Percentiles rank a stretch among this genome's conserved stretches.
These are phyloP conservation scores for Pachypsylla venusta DNA, from an alignment of 1,140 invertebrate genomes.

Conservation along the genomic window DNA sequence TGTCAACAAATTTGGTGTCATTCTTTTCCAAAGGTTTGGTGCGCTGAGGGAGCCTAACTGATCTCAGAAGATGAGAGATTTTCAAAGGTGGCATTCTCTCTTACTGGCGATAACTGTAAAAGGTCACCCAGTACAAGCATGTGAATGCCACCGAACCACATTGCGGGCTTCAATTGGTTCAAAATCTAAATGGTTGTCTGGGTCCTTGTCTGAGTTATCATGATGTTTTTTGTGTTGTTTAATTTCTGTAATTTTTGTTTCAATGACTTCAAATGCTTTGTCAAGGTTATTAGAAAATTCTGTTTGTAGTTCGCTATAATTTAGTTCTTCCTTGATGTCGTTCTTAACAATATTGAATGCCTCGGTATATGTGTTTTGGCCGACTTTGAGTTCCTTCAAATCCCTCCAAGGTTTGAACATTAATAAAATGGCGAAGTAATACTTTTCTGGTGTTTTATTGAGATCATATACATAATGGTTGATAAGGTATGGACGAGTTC, in stretches of 20 bases:
- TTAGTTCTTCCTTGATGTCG: not conserved
- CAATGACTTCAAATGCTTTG: constrained; percentile 11
- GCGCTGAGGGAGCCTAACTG: too few relatives aligned
- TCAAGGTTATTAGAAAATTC: constrained; percentile 8
- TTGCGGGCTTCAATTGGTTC: constrained; percentile 6
- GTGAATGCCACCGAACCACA: constrained; percentile 17
- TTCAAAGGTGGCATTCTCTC: too few relatives aligned
- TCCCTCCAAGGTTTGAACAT: constrained; percentile 16
- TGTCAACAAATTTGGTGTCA: not conserved
- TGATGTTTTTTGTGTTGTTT: not conserved
- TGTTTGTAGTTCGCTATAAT: constrained; percentile 1
- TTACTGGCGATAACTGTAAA: constrained; percentile 27
- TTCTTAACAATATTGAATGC: constrained; percentile 6
- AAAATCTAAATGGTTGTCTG: constrained; percentile 7
- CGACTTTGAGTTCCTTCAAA: not conserved
- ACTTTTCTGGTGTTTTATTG: constrained; percentile 11
- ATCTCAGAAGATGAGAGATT: too few relatives aligned
- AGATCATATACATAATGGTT: constrained; percentile 11
- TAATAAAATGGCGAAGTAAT: constrained; percentile 9
- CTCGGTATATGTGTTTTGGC: constrained; percentile 8
- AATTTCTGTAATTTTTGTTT: constrained; percentile 9
- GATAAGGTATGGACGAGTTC: constrained; percentile 8
- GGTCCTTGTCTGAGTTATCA: not conserved
- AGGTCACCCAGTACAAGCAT: constrained; percentile 24
- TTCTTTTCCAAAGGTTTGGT: too few relatives aligned